These are phyloP conservation scores for Spea multiplicata DNA, from an alignment of 2,113 vertebrate species.

Conservation along the genomic window DNA sequence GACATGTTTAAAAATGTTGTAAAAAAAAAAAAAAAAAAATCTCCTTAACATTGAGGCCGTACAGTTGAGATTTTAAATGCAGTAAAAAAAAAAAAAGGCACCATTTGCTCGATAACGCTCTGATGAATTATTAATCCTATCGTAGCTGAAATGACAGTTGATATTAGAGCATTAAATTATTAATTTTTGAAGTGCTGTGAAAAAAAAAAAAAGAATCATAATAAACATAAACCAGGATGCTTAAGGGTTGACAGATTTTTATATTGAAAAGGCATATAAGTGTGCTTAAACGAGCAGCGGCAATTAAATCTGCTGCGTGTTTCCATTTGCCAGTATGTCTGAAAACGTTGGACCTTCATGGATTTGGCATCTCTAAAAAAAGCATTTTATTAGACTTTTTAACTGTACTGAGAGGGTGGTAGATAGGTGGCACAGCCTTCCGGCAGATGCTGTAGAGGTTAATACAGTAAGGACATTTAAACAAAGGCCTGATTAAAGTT, in stretches of 20 bases:
- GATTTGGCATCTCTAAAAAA: too few relatives aligned
- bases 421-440: too few relatives aligned
- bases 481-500: too few relatives aligned
- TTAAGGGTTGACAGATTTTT: slow-evolving; percentile 45
- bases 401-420: too few relatives aligned
- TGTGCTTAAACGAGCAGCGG: background rate
- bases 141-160: slow-evolving; percentile 86
- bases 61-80: slow-evolving; percentile 37
- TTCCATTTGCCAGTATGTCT: background rate
- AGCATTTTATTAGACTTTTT: too few relatives aligned
- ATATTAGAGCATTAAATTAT: slow-evolving; percentile 92
- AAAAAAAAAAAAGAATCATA: slow-evolving; percentile 66
- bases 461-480: too few relatives aligned
- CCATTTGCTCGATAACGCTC: slow-evolving; percentile 78
- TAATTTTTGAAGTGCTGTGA: slow-evolving; percentile 73
- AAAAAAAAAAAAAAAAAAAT: slow-evolving; percentile 32
- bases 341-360: too few relatives aligned
- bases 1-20: slow-evolving; percentile 36
- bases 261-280: slow-evolving; percentile 25
- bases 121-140: slow-evolving; percentile 92
- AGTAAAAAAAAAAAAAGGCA: slow-evolving; percentile 69
- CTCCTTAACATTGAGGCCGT: slow-evolving; percentile 9
- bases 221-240: slow-evolving; percentile 69
- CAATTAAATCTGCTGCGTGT: background rate
- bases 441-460: too few relatives aligned